A percentile compares a stretch with the other conserved stretches of the same genome.
phyloP scores from a whole-genome alignment of 2,797 vertebrate species.

The Cheirogaleus major region DNA sequence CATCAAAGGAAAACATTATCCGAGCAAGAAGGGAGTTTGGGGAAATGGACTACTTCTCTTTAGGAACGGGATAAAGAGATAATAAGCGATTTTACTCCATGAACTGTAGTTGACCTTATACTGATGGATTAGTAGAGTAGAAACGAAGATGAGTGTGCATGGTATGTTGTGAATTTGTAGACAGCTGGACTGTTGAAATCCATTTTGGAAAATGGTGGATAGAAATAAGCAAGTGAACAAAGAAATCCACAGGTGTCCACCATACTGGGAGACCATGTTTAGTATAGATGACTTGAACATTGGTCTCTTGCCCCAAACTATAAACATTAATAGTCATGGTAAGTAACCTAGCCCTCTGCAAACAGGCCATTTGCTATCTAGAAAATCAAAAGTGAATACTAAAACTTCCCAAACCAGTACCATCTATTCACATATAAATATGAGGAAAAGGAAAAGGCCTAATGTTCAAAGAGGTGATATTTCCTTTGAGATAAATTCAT shows the following conservation, averaged over 20 bases:
- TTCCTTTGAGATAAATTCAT: background rate
- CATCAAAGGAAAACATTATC: constrained; percentile 63
- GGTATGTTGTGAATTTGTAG: background rate
- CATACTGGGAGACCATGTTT: background rate
- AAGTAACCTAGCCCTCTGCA: background rate
- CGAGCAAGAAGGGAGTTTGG: constrained; percentile 38
- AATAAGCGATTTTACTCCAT: constrained; percentile 39
- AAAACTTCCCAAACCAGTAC: background rate
- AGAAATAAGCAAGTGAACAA: background rate
- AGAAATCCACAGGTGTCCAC: background rate
- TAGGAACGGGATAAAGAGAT: constrained; percentile 47
- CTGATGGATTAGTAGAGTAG: constrained; percentile 12
- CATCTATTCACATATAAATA: background rate
- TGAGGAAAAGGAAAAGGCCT: background rate
- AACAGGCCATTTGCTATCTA: background rate
- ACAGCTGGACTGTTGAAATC: background rate
- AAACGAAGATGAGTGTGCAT: background rate
- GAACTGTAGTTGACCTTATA: constrained; percentile 52
- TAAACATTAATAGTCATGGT: background rate
- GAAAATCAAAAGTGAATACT: background rate
- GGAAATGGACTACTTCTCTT: constrained; percentile 60
- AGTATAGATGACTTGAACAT: background rate
- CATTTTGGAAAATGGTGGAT: background rate
- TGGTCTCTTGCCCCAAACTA: background rate
- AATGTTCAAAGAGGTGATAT: background rate